Evolutionary conservation across 2,113 vertebrate species (phyloP).

Genomic region (Arizona elegans): DNA sequence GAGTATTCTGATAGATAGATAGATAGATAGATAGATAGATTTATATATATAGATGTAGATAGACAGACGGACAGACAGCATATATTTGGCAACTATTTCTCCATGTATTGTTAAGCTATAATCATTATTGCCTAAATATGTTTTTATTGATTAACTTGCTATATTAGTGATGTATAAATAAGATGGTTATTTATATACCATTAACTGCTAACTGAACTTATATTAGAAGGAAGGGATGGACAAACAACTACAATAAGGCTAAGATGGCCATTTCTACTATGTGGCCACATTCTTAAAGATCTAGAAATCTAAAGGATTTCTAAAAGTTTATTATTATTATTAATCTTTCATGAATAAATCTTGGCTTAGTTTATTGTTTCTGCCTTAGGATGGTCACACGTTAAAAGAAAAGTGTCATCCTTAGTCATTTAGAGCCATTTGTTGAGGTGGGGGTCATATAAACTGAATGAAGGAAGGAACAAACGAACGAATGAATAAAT

Average conservation of each 20-base stretch:
- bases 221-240: not conserved
- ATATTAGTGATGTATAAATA: constrained; percentile 33
- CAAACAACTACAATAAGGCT: constrained; percentile 28
- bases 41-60: no score
- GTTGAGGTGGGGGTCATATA: not conserved
- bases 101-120: constrained; percentile 70
- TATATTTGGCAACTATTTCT: constrained; percentile 66
- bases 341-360: constrained; percentile 44
- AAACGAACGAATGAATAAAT: not conserved
- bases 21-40: no score
- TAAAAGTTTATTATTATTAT: constrained; percentile 21
- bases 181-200: constrained; percentile 3
- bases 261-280: not conserved
- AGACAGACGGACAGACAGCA: not conserved
- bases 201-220: constrained; percentile 3
- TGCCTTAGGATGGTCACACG: not conserved
- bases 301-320: constrained; percentile 41
- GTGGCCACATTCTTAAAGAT: constrained; percentile 24
- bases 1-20: constrained; percentile 67
- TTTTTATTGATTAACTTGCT: constrained; percentile 54
- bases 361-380: constrained; percentile 28
- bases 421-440: not conserved
- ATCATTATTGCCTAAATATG: constrained; percentile 49
- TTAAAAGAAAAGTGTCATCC: not conserved
- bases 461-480: not conserved